Base-by-base conservation (phyloP, 2,113 vertebrate species). In the Cyphomyrus plagiostoma region DNA sequence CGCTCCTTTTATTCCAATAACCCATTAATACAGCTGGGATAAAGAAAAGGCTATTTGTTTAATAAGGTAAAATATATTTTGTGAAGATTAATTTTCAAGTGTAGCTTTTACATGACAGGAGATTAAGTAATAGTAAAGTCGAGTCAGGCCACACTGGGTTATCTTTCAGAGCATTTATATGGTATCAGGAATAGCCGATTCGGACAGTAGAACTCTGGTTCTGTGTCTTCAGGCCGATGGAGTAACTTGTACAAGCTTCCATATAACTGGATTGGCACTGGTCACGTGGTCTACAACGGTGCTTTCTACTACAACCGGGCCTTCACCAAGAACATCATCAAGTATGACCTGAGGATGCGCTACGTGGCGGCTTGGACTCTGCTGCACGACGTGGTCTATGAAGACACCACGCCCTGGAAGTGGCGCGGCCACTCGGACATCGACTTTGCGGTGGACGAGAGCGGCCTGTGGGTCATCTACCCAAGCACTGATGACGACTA, bases 251-350 rank as follows among this genome's bases (percentile, higher is more conserved):
- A 97, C 94, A 99, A 99, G 91, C 95, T 99, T 86, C 98, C 98
- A 0, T 99, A 99, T 94, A 99, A 98, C 95, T 99, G 98, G 98
- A 99, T 99, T 0, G 98, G 98, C 91, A 99, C 98, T 0, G 98
- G 98, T 45, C 98, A 99, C 0, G 98, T 99, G 92, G 97, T 99
- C 30, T 99, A 97, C 93, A 97, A 94, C 1, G 98, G 98, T 0
- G 97, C 98, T 74, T 99, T 99, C 93, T 99, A 97, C 95, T 99
- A 99, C 95, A 99, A 99, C 96, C 95, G 98, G 0, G 98, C 98
- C 92, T 99, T 99, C 95, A 99, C 98, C 94, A 98, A 97, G 94
- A 99, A 99, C 95, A 98, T 99, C 93, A 99, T 99, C 94, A 99
- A 98, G 93, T 99, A 99, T 0, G 97, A 99, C 92, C 95, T 99